Conservation (phyloP, 2,797 vertebrate species). For the Parambassis ranga region DNA sequence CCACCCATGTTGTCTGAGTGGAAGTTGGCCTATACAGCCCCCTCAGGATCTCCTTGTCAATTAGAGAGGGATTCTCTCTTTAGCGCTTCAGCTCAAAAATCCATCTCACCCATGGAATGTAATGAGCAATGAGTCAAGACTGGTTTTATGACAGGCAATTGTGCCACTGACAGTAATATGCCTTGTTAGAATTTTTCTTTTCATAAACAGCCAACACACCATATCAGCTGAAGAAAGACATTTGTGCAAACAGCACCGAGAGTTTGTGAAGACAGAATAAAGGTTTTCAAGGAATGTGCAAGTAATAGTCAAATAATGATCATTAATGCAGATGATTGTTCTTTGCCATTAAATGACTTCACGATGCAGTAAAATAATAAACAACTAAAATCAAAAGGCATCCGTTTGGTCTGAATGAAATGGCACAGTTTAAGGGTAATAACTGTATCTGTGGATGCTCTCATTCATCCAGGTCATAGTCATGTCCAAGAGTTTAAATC, state of each 20-base stretch:
- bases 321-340: too few species aligned
- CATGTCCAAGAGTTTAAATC: too few species aligned
- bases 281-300: neutral
- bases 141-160: constrained; percentile 3
- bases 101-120: neutral
- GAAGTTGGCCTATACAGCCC: neutral
- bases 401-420: neutral
- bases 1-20: too few species aligned
- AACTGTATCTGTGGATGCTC: too few species aligned
- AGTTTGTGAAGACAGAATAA: neutral
- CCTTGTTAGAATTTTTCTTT: neutral
- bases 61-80: constrained; percentile 2
- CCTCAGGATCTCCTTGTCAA: neutral
- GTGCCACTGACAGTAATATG: neutral
- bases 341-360: too few species aligned
- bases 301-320: too few species aligned
- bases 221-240: neutral
- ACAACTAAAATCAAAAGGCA: too few species aligned
- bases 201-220: neutral
- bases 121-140: neutral
- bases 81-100: neutral
- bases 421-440: neutral
- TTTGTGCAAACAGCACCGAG: neutral
- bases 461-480: too few species aligned
- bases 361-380: too few species aligned